Evolutionary conservation across 2,797 vertebrate genomes (phyloP).

Genomic region (Scleropages formosus): DNA sequence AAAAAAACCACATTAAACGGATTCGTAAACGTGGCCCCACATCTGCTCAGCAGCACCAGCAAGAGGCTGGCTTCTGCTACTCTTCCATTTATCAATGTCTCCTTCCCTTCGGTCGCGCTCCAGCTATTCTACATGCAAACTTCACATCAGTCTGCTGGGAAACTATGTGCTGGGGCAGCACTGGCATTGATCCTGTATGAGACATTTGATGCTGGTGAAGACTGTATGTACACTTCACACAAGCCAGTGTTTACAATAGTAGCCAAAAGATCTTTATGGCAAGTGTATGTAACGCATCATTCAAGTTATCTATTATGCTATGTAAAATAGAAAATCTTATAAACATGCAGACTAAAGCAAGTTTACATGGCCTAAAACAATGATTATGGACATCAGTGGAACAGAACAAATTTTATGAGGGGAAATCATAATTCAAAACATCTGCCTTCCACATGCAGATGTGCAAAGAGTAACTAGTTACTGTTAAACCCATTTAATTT

Average conservation of each 20-base stretch:
- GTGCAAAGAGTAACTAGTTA: slow-evolving; percentile 34
- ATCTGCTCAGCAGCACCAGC: slow-evolving; percentile 51
- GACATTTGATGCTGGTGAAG: background rate
- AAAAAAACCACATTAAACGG: slow-evolving; percentile 55
- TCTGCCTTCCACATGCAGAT: slow-evolving; percentile 42
- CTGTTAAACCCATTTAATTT: slow-evolving; percentile 20
- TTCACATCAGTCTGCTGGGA: slow-evolving; percentile 21
- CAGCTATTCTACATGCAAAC: slow-evolving; percentile 8
- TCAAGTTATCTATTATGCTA: too few relatives aligned
- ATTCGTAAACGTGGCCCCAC: slow-evolving; percentile 35
- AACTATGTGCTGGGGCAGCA: background rate
- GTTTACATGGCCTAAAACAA: slow-evolving; percentile 7
- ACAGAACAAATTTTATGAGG: slow-evolving; percentile 21
- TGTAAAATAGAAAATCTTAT: too few relatives aligned
- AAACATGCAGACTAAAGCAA: slow-evolving; percentile 19
- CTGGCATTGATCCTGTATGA: background rate
- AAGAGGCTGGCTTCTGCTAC: slow-evolving; percentile 28
- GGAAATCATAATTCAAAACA: slow-evolving; percentile 23
- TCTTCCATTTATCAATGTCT: slow-evolving; percentile 31
- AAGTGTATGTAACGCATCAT: slow-evolving; percentile 16
- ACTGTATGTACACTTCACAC: background rate
- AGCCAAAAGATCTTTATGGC: background rate
- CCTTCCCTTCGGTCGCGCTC: background rate
- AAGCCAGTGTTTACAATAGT: background rate
- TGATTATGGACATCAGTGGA: background rate